Percentiles rank a stretch among this genome's conserved stretches.
phyloP scores from a whole-genome alignment of 2,888 invertebrate genomes.

The Lepas anatifera region DNA sequence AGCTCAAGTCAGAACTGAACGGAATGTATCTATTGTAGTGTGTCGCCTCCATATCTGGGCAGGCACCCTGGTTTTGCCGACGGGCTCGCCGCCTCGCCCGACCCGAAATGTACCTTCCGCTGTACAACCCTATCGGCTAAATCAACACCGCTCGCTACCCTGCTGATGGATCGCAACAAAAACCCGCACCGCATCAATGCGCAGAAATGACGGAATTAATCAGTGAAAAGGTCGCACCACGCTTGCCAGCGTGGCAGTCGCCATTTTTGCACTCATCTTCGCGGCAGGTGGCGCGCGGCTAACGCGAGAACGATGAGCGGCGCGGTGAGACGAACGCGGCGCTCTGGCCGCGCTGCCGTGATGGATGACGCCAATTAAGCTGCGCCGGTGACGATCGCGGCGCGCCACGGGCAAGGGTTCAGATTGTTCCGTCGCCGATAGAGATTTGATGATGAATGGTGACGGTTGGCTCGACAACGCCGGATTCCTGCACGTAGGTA shows the following conservation, averaged over 20 bases:
- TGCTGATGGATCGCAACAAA: constrained; percentile 2
- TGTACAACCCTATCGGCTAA: constrained; percentile 8
- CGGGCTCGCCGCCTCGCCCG: no score
- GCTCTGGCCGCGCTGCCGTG: neutral
- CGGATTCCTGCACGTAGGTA: neutral
- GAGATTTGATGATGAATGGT: constrained; percentile 2
- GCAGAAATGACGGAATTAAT: constrained; percentile 8
- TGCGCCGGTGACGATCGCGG: neutral
- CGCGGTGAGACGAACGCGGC: neutral
- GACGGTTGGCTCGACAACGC: neutral
- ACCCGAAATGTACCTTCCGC: no score
- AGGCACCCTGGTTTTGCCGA: no score
- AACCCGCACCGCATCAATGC: neutral
- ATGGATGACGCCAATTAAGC: constrained; percentile 2
- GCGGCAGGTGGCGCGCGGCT: constrained; percentile 4
- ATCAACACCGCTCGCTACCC: neutral
- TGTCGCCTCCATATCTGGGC: no score
- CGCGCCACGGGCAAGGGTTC: neutral
- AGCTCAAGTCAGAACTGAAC: no score
- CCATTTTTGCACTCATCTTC: constrained; percentile 8
- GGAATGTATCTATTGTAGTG: no score
- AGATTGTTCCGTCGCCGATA: no score
- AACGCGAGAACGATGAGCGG: constrained; percentile 3
- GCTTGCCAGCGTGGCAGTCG: neutral
- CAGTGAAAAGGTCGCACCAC: neutral